These are phyloP conservation scores for Sphaerolaimus hirsutus DNA, from an alignment of 2,888 invertebrate species.

Conservation along the genomic window DNA sequence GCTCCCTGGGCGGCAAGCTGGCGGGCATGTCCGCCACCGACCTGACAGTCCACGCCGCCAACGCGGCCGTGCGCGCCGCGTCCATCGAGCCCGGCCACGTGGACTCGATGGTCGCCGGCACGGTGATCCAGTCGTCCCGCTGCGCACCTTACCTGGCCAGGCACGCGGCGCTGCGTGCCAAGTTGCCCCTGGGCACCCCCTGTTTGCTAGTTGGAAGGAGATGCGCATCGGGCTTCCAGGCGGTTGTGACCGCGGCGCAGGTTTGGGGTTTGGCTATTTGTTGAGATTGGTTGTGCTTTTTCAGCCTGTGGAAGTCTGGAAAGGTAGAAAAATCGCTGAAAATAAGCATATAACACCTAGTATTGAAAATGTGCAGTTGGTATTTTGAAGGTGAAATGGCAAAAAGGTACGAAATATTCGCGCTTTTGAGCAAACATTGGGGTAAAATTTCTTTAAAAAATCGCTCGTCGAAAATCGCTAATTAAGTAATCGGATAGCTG, in stretches of 20 bases:
- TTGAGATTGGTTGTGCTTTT: background rate
- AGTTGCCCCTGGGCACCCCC: conserved; percentile 58
- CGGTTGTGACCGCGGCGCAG: conserved; percentile 69
- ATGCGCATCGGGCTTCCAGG: conserved; percentile 91
- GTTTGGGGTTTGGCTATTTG: conserved; percentile 29
- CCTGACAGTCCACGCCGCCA: conserved; percentile 42
- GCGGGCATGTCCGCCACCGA: conserved; percentile 28
- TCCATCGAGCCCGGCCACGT: conserved; percentile 57
- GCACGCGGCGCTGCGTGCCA: conserved; percentile 58
- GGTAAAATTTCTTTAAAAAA: too few species aligned
- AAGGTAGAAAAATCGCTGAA: too few species aligned
- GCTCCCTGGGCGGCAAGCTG: conserved; percentile 50
- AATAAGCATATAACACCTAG: too few species aligned
- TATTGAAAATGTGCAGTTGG: too few species aligned
- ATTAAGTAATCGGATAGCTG: too few species aligned
- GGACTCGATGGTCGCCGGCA: conserved; percentile 52
- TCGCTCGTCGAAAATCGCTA: too few species aligned
- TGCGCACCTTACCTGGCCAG: conserved; percentile 67
- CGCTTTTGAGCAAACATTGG: too few species aligned
- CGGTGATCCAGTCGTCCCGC: conserved; percentile 40
- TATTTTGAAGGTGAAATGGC: too few species aligned
- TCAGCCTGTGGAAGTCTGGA: background rate
- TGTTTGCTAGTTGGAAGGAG: conserved; percentile 68
- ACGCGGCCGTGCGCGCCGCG: conserved; percentile 37
- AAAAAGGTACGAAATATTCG: too few species aligned